Evolutionary conservation across 2,113 vertebrate species (phyloP).

Genomic region (mouse (Mus musculus)): DNA sequence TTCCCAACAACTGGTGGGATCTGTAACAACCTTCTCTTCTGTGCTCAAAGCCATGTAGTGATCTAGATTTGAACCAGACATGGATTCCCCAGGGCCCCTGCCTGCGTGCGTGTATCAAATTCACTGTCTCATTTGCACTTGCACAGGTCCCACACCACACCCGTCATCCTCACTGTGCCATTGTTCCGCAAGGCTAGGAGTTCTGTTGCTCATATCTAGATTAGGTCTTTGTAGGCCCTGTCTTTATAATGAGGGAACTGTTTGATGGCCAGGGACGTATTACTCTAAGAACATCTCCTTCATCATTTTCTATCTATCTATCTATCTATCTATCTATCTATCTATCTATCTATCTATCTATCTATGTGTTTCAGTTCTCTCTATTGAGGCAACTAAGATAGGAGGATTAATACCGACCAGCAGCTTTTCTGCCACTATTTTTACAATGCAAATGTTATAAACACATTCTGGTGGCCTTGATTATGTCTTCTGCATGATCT

Average conservation of each 20-base stretch:
- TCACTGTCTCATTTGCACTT: not conserved
- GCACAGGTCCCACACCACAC: not conserved
- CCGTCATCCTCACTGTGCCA: not conserved
- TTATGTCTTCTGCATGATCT: not conserved
- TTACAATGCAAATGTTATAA: not conserved
- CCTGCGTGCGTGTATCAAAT: not conserved
- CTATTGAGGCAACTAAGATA: not conserved
- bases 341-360: too few species aligned
- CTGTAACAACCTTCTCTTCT: not conserved
- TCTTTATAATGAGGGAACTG: not conserved
- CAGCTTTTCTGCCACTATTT: not conserved
- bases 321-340: too few species aligned
- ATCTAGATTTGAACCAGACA: not conserved
- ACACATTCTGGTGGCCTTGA: not conserved
- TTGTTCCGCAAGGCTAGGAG: not conserved
- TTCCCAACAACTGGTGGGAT: not conserved
- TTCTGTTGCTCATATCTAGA: not conserved
- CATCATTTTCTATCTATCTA: too few species aligned
- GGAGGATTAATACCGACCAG: not conserved
- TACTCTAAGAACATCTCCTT: not conserved
- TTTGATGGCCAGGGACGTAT: not conserved
- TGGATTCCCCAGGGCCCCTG: too few species aligned
- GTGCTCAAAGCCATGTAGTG: not conserved
- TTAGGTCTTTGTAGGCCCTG: not conserved
- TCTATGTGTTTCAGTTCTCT: not conserved